A percentile compares a stretch with the other conserved stretches of the same genome.
phyloP scores from a whole-genome alignment of 2,888 invertebrate species.

The Margaritifera margaritifera region DNA sequence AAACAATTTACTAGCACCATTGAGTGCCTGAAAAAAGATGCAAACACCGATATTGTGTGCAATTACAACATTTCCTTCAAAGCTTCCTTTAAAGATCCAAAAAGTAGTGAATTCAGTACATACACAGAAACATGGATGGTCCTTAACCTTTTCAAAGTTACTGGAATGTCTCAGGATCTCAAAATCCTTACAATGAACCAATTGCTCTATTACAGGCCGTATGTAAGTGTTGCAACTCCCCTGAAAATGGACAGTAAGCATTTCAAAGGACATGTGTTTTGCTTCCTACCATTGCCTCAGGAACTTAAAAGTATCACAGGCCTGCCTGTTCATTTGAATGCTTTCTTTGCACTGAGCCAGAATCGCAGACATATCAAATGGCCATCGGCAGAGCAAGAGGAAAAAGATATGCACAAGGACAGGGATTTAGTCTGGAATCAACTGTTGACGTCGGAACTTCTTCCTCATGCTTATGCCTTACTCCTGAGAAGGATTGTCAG shows the following conservation, averaged over 20 bases:
- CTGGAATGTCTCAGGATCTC: conserved; percentile 31
- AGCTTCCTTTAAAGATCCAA: neutral
- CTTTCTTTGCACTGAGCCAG: conserved; percentile 64
- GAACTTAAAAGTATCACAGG: conserved; percentile 58
- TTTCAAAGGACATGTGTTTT: conserved; percentile 62
- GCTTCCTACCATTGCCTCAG: conserved; percentile 65
- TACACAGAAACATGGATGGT: conserved; percentile 36
- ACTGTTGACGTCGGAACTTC: conserved; percentile 52
- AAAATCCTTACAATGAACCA: conserved; percentile 17
- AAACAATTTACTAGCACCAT: too few relatives aligned
- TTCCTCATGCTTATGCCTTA: conserved; percentile 48
- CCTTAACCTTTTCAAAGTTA: conserved; percentile 37
- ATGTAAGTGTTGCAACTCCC: conserved; percentile 32
- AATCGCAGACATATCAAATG: conserved; percentile 67
- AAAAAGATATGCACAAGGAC: conserved; percentile 36
- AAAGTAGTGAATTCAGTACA: neutral
- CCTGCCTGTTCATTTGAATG: conserved; percentile 66
- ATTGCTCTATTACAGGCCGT: conserved; percentile 26
- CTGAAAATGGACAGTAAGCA: neutral
- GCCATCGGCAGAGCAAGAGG: conserved; percentile 49
- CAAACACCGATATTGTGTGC: too few relatives aligned
- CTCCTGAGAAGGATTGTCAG: conserved; percentile 35
- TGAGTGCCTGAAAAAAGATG: too few relatives aligned
- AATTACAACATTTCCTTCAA: neutral
- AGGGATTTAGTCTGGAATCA: conserved; percentile 62